phyloP scores from a whole-genome alignment of 1,140 invertebrate genomes.

The Odontomachus brunneus region DNA sequence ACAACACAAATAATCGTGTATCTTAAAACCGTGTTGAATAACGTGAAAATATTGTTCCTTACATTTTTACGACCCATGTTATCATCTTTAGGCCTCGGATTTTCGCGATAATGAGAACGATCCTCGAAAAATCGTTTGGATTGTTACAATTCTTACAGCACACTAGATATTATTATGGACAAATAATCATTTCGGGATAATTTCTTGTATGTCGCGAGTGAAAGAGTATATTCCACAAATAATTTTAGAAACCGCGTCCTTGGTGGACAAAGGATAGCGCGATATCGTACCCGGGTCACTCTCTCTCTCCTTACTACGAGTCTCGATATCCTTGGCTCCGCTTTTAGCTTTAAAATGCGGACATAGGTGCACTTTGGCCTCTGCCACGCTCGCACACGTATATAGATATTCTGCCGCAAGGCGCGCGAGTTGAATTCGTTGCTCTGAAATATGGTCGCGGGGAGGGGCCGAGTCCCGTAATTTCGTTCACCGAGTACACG shows the following conservation, averaged over 20 bases:
- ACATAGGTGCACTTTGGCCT: slow-evolving; percentile 68
- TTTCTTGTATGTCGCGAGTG: neutral
- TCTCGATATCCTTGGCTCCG: slow-evolving; percentile 68
- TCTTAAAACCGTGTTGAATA: slow-evolving; percentile 34
- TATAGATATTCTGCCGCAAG: slow-evolving; percentile 13
- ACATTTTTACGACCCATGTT: slow-evolving; percentile 71
- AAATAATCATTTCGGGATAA: neutral
- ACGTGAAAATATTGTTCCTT: slow-evolving; percentile 59
- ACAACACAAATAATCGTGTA: neutral
- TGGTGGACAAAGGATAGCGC: slow-evolving; percentile 45
- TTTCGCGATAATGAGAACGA: slow-evolving; percentile 58
- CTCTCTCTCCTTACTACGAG: slow-evolving; percentile 53
- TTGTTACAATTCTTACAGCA: neutral
- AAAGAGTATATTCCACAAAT: slow-evolving; percentile 34
- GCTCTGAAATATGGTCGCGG: neutral
- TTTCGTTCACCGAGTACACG: neutral
- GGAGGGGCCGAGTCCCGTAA: slow-evolving; percentile 8
- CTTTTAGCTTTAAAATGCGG: slow-evolving; percentile 67
- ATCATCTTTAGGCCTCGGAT: slow-evolving; percentile 66
- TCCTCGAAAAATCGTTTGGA: slow-evolving; percentile 51
- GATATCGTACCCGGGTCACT: slow-evolving; percentile 52
- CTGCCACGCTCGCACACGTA: slow-evolving; percentile 32
- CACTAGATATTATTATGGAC: neutral
- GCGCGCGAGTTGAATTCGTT: slow-evolving; percentile 32
- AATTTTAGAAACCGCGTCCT: slow-evolving; percentile 52